phyloP scores from a whole-genome alignment of 2,888 invertebrate genomes.

The Molanna angustata region DNA sequence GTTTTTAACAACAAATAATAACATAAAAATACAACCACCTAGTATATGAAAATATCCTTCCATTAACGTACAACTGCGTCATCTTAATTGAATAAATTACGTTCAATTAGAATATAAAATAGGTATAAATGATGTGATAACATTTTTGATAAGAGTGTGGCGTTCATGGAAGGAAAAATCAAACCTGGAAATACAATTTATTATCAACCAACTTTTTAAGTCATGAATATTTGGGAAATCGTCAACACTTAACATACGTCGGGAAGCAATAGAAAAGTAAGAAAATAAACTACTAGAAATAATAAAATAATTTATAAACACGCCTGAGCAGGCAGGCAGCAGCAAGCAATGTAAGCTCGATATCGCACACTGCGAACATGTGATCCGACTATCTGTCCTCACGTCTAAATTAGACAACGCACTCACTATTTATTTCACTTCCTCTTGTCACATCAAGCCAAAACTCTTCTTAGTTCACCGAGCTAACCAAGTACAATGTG shows the following conservation, averaged over 20 bases:
- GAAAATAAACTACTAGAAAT: background rate
- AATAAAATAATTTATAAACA: slow-evolving; percentile 6
- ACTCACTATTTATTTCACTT: slow-evolving; percentile 2
- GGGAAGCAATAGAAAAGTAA: background rate
- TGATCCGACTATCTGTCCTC: slow-evolving; percentile 17
- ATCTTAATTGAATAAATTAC: background rate
- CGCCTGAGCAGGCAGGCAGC: slow-evolving; percentile 4
- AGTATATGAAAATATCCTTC: background rate
- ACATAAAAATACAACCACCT: too few relatives aligned
- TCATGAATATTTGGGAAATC: too few relatives aligned
- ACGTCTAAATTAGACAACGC: slow-evolving; percentile 14
- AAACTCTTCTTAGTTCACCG: background rate
- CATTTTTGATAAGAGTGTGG: background rate
- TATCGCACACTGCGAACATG: slow-evolving; percentile 10
- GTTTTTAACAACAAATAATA: background rate
- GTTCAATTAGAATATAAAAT: background rate
- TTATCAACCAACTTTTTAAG: background rate
- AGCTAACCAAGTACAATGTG: background rate
- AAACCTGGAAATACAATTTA: background rate
- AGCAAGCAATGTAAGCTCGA: too few relatives aligned
- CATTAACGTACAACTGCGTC: background rate
- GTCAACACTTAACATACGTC: too few relatives aligned
- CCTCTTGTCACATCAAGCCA: slow-evolving; percentile 5
- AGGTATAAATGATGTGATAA: background rate
- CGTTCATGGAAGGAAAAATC: too few relatives aligned